Conservation (phyloP, 30 jellyfish, hydroid and myxozoan genomes). For the Aurelia coerulea region DNA sequence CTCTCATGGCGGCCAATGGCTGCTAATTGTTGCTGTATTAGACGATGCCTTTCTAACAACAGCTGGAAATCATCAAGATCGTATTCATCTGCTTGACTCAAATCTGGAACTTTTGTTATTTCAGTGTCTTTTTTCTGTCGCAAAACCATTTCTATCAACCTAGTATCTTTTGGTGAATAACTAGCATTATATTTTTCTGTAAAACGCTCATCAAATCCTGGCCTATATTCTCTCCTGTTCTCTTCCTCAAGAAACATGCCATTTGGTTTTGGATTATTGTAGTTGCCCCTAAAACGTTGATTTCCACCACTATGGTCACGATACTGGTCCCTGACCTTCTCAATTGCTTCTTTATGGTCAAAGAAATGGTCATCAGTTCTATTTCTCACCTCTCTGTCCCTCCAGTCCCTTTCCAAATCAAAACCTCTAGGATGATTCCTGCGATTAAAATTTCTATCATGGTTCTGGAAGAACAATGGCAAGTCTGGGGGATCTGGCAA, state of each 20-base stretch:
- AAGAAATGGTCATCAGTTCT: background rate
- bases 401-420: background rate
- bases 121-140: background rate
- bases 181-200: background rate
- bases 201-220: background rate
- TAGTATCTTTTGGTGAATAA: background rate
- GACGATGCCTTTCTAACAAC: conserved; percentile 79
- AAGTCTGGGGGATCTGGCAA: conserved; percentile 5
- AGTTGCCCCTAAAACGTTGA: too few relatives aligned
- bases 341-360: background rate
- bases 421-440: background rate
- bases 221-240: background rate
- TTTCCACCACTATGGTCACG: too few relatives aligned
- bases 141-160: background rate
- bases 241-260: too few relatives aligned
- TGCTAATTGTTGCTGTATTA: conserved; percentile 82
- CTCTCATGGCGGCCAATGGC: conserved; percentile 52
- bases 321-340: background rate
- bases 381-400: background rate
- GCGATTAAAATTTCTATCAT: background rate
- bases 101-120: background rate
- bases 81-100: conserved; percentile 47
- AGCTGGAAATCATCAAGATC: conserved; percentile 85
- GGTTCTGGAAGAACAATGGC: background rate
- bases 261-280: too few relatives aligned